phyloP scores from a whole-genome alignment of 2,113 vertebrate genomes.

The Cryptomyrus ogoouensis region DNA sequence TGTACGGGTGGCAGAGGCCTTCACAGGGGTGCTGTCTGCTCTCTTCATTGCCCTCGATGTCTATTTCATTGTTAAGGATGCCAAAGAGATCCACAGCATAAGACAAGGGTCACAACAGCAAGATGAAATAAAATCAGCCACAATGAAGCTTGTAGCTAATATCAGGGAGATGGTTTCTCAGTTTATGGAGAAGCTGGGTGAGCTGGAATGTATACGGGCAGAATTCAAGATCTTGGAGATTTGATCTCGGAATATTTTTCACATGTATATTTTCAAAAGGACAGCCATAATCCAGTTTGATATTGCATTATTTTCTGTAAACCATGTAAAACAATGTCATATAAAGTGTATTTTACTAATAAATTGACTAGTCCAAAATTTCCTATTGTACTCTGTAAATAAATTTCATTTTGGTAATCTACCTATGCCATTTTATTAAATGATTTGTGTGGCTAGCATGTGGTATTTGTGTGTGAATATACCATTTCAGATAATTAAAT shows the following conservation, averaged over 20 bases:
- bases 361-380: background rate
- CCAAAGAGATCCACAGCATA: constrained; percentile 37
- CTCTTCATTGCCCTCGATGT: constrained; percentile 29
- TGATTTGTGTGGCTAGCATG: no score
- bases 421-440: background rate
- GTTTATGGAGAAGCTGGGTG: constrained; percentile 11
- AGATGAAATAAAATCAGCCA: constrained; percentile 21
- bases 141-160: constrained; percentile 31
- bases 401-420: background rate
- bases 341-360: background rate
- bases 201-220: constrained; percentile 7
- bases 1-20: no score
- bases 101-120: background rate
- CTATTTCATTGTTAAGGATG: constrained; percentile 34
- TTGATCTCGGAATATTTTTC: background rate
- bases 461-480: background rate
- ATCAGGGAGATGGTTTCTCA: constrained; percentile 12
- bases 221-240: background rate
- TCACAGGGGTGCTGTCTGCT: no score
- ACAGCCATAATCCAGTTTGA: background rate
- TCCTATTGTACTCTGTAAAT: background rate
- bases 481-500: background rate
- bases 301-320: background rate
- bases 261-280: background rate
- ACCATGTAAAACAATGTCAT: background rate